phyloP scores from a whole-genome alignment of 2,113 vertebrate genomes.

The Tupaia chinensis region DNA sequence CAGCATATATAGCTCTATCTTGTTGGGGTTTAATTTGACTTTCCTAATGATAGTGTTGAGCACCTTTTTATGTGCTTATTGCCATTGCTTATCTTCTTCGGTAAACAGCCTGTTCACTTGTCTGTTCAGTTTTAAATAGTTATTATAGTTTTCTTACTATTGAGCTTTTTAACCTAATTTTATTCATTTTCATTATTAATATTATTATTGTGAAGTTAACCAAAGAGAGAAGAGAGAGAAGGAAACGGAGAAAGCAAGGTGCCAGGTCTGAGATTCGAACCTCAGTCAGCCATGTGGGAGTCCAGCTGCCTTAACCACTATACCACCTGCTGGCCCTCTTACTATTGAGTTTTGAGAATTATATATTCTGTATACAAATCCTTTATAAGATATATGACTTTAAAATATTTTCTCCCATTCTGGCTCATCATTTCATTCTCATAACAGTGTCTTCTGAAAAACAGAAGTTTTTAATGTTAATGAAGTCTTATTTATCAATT shows the following conservation, averaged over 20 bases:
- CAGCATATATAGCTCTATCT: too few species aligned
- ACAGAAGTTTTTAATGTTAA: background rate
- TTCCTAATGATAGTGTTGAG: background rate
- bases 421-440: background rate
- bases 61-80: background rate
- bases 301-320: too few species aligned
- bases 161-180: background rate
- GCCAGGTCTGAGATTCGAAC: too few species aligned
- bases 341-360: conserved; percentile 1
- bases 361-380: background rate
- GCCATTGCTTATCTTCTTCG: background rate
- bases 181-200: too few species aligned
- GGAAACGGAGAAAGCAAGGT: too few species aligned
- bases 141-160: background rate
- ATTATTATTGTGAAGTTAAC: too few species aligned
- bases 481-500: background rate
- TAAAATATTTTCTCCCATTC: background rate
- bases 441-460: background rate
- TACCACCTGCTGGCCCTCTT: background rate
- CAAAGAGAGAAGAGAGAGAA: too few species aligned
- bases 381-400: background rate
- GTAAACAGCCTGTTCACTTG: background rate
- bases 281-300: too few species aligned
- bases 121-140: background rate
- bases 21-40: background rate